Conservation (phyloP, 2,797 vertebrate genomes). For the Ataeniobius toweri region DNA sequence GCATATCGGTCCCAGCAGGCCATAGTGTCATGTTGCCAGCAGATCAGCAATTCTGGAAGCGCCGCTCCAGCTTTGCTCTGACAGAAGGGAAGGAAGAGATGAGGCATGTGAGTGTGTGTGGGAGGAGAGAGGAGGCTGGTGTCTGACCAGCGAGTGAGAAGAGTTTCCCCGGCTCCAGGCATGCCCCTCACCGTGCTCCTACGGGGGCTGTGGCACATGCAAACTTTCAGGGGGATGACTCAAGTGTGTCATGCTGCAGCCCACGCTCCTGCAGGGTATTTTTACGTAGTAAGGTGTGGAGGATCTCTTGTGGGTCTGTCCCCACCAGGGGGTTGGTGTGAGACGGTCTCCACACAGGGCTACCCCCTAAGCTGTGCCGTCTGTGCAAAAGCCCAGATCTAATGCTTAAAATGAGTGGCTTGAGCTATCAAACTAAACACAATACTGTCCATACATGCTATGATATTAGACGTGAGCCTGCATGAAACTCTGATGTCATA, state of each 20-base stretch:
- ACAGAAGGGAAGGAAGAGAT: constrained; percentile 44
- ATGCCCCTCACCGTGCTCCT: constrained; percentile 39
- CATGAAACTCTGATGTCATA: background rate
- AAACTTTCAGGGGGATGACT: constrained; percentile 56
- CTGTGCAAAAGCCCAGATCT: background rate
- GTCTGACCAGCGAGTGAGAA: constrained; percentile 62
- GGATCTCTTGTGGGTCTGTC: constrained; percentile 58
- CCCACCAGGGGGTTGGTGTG: background rate
- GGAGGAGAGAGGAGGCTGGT: constrained; percentile 23
- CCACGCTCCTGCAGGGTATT: constrained; percentile 53
- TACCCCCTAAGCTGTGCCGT: background rate
- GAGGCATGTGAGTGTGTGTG: constrained; percentile 46
- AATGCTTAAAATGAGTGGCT: background rate
- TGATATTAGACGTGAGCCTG: background rate
- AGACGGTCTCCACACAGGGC: constrained; percentile 12
- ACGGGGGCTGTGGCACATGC: constrained; percentile 37
- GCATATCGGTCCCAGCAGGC: constrained; percentile 51
- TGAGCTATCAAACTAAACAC: background rate
- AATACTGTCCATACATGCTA: background rate
- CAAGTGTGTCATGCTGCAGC: constrained; percentile 35
- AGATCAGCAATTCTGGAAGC: constrained; percentile 63
- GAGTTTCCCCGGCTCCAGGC: constrained; percentile 56
- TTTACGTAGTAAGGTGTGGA: constrained; percentile 43
- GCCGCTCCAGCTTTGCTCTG: constrained; percentile 49
- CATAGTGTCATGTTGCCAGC: constrained; percentile 59